These are phyloP conservation scores for Neodiprion virginianus DNA, from an alignment of 1,140 invertebrate genomes.

Conservation along the genomic window DNA sequence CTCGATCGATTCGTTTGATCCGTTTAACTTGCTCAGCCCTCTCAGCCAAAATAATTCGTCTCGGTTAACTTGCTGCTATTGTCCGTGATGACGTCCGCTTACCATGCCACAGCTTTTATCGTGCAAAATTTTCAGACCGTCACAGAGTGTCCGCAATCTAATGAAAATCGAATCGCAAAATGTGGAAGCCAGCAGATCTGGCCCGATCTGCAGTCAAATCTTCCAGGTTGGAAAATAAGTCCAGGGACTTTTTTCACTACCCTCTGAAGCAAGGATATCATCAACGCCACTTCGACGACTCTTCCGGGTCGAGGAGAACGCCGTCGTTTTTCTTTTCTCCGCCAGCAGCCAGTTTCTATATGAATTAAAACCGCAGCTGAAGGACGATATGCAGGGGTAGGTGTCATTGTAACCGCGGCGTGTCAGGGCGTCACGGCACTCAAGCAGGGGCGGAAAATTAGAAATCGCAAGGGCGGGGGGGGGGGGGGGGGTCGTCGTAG, in stretches of 20 bases:
- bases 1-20: slow-evolving; percentile 24
- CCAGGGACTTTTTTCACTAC: no score
- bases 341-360: no score
- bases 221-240: no score
- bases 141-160: no score
- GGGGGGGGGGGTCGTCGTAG: slow-evolving; percentile 20
- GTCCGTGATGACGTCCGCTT: no score
- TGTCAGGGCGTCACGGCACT: not conserved
- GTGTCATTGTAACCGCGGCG: not conserved
- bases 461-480: not conserved
- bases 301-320: not conserved
- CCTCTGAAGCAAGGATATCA: not conserved
- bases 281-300: not conserved
- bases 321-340: not conserved
- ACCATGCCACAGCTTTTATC: no score
- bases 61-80: no score
- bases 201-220: no score
- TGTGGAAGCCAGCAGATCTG: no score
- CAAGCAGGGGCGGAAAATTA: slow-evolving; percentile 4
- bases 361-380: slow-evolving; percentile 11
- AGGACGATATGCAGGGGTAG: not conserved
- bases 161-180: no score
- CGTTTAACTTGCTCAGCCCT: not conserved
- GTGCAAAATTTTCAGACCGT: no score
- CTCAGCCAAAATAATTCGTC: no score